Base-by-base conservation (phyloP, 2,797 vertebrate genomes). In the Silurus lanzhouensis region DNA sequence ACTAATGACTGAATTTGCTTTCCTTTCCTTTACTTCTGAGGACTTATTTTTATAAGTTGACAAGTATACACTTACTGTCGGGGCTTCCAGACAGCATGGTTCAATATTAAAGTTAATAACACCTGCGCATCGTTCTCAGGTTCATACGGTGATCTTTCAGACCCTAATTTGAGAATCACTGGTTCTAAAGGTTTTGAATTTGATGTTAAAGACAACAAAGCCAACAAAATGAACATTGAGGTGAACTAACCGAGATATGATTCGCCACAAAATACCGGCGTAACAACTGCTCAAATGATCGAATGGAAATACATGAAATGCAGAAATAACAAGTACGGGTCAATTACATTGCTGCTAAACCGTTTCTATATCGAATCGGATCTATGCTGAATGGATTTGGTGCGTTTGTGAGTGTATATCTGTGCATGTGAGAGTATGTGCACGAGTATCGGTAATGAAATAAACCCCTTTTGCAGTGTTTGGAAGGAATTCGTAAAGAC, bases 401-500 rank as follows among this genome's bases (percentile, higher is more conserved):
- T 10, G 22, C 1, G 38, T 52, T 14, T 46, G 19, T 31, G 22
- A 38, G 48, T 80, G 57, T 58, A 17, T 58, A 17, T 58, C 13
- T 61, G 19, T 61, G 60, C 20, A 22, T 61, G 87, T 88, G 70
- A 81, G 72, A 6, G 17, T 67, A 44, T 10, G 80, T 48, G 15
- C 15, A 6, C 8, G 15, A 38, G 12, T n/a, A 12, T 6, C 20
- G 25, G 57, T n/a, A 66, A 85, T 22, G 22, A 31, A 15, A 60
- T 66, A 85, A 76, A 82, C 9, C 31, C 15, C 31, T 31, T 27
- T 60, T 31, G 67, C 19, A 20, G 61, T 31, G 25, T 81, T 84
- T 91, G 90, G 89, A 88, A 84, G 79, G 25, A 77, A 83, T 90
- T 90, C 86, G 84, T 57, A 75, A 44, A 75, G 74, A 90, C 82